Base-by-base conservation (phyloP, 2,888 invertebrate species). In the Diploptera punctata region DNA sequence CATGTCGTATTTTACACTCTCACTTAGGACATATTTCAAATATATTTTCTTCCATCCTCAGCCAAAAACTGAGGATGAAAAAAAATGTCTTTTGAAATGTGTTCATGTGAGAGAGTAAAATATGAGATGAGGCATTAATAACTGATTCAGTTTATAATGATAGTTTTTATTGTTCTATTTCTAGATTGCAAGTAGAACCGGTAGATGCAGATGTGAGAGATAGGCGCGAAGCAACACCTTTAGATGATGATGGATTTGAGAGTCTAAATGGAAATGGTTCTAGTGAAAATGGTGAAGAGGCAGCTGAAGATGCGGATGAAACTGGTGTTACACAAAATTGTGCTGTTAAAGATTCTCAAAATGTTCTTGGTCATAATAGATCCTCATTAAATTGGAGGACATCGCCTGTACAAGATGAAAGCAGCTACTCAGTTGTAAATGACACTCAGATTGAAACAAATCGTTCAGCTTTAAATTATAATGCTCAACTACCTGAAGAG, bases 231-330 rank as follows among this genome's bases (percentile, higher is more conserved):
- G 75, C 76, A 65, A 77, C 81, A 24, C 82, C 83, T 75, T 82
- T 81, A 86, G 93, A 80, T 76, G 94, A 94, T 79, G 94, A 94
- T 80, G 94, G 94, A 16, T 94, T 94, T 79, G 94, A 94, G 83
- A 94, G 94, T 81, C 86, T 94, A 9, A 93, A 93, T 78, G 93
- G 93, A 10, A 93, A 93, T 80, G 91, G 91, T 76, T 93, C 93
- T 0, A 89, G 90, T 78, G 88, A 88, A 69, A 91, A 91, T 78
- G 87, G 87, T 54, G 85, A 86, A 77, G 86, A 84, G 73, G 70
- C 26, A 1, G 21, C 43, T 19, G 70, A 60, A 31, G 65, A 60
- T 26, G 60, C 38, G 19, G 60, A 43, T 16, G 70, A 70, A 38
- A 54, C 21, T 21, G 16, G 60, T 43, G 26, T 16, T n/a, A 29